Conservation (phyloP, 2,888 invertebrate genomes). For the Scotopteryx bipunctaria region DNA sequence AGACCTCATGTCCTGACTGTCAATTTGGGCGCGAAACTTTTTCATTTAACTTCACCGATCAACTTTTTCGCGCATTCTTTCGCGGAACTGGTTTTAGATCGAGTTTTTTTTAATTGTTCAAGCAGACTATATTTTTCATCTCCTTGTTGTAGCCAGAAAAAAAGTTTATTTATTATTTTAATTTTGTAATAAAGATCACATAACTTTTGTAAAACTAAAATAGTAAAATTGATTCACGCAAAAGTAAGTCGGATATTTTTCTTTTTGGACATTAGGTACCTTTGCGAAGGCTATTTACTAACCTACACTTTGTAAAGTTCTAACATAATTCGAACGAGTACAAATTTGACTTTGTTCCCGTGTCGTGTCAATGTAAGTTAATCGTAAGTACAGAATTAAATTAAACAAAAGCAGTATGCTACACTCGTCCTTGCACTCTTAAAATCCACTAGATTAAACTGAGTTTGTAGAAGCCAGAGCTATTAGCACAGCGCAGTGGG, state of each 20-base stretch:
- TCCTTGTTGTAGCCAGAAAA: background rate
- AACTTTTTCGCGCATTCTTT: conserved; percentile 70
- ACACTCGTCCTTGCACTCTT: conserved; percentile 22
- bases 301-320: too few species aligned
- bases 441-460: conserved; percentile 32
- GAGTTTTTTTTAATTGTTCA: conserved; percentile 43
- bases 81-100: conserved; percentile 58
- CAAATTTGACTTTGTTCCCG: too few species aligned
- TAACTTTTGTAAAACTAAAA: too few species aligned
- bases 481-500: conserved; percentile 3
- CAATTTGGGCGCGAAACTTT: conserved; percentile 77
- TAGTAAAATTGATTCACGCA: too few species aligned
- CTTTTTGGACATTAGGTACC: too few species aligned
- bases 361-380: conserved; percentile 7
- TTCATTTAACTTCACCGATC: conserved; percentile 73
- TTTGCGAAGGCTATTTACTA: too few species aligned
- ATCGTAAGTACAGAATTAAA: conserved; percentile 23
- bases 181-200: too few species aligned
- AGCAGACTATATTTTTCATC: background rate
- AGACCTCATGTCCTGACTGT: conserved; percentile 62
- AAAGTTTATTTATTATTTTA: background rate
- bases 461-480: conserved; percentile 28
- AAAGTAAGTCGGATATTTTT: too few species aligned
- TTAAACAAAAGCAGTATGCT: conserved; percentile 21
- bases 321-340: too few species aligned